Evolutionary conservation across 2,888 invertebrate genomes (phyloP).

Genomic region (Brassicogethes aeneus): DNA sequence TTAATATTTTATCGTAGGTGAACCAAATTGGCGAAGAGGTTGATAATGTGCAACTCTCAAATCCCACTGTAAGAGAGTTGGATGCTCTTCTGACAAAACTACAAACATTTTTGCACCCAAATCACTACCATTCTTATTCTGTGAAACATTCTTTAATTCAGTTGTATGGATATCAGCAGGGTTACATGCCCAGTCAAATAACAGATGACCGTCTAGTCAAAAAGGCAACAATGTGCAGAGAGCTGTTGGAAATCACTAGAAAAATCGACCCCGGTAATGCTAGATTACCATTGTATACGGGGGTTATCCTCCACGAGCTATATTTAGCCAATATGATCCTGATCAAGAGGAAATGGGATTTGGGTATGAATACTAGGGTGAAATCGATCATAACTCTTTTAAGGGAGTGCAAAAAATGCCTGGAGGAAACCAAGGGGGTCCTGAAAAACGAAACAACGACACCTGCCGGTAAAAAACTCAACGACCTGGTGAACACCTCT

Average conservation of each 20-base stretch:
- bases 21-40: conserved; percentile 71
- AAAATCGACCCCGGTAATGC: conserved; percentile 65
- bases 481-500: conserved; percentile 42
- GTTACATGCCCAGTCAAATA: conserved; percentile 46
- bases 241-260: conserved; percentile 53
- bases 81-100: conserved; percentile 60
- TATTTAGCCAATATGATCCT: conserved; percentile 29
- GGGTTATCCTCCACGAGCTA: conserved; percentile 65
- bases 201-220: conserved; percentile 51
- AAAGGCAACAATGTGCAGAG: conserved; percentile 60
- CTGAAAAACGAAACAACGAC: conserved; percentile 47
- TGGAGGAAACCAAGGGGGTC: conserved; percentile 41
- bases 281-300: conserved; percentile 61
- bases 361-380: conserved; percentile 32
- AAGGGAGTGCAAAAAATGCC: conserved; percentile 41
- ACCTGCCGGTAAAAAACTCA: conserved; percentile 47
- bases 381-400: conserved; percentile 41
- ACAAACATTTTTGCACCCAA: conserved; percentile 67
- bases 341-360: conserved; percentile 33
- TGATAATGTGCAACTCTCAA: conserved; percentile 53
- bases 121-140: conserved; percentile 76
- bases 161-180: conserved; percentile 62
- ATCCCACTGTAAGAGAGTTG: conserved; percentile 51
- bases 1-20: background rate
- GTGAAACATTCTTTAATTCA: conserved; percentile 77